phyloP scores from a whole-genome alignment of 2,113 vertebrate genomes.

The Otolemur garnettii region DNA sequence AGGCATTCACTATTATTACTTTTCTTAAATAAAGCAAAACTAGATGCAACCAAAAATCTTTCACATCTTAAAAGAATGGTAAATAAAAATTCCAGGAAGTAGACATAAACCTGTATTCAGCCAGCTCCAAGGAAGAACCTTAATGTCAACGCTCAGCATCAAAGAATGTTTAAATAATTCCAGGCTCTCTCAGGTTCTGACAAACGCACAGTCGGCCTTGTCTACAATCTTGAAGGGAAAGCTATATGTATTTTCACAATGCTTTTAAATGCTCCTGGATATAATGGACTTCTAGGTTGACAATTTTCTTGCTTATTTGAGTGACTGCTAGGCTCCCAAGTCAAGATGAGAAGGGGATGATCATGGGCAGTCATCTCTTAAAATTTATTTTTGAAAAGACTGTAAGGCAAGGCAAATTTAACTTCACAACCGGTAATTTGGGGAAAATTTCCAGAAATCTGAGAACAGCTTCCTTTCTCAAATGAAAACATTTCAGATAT shows the following conservation, averaged over 20 bases:
- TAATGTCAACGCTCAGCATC: background rate
- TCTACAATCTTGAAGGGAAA: slow-evolving; percentile 31
- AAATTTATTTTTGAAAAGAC: background rate
- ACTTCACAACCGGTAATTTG: slow-evolving; percentile 26
- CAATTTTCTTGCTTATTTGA: background rate
- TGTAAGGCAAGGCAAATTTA: slow-evolving; percentile 1
- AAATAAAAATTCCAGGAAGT: background rate
- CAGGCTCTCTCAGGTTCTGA: background rate
- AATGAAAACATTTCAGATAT: background rate
- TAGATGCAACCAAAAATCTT: background rate
- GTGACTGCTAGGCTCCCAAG: accelerated
- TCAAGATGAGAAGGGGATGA: background rate
- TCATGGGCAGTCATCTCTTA: background rate
- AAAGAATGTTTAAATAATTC: background rate
- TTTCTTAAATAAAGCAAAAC: background rate
- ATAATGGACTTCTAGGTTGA: background rate
- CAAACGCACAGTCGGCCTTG: background rate
- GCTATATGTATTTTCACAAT: background rate
- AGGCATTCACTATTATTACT: background rate
- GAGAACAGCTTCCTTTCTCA: background rate
- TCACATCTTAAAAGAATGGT: slow-evolving; percentile 45
- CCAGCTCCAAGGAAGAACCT: background rate
- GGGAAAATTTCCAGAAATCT: background rate
- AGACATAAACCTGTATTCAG: background rate
- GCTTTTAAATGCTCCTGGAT: background rate